phyloP scores from a whole-genome alignment of 2,888 invertebrate genomes.

The Doris montereyensis region DNA sequence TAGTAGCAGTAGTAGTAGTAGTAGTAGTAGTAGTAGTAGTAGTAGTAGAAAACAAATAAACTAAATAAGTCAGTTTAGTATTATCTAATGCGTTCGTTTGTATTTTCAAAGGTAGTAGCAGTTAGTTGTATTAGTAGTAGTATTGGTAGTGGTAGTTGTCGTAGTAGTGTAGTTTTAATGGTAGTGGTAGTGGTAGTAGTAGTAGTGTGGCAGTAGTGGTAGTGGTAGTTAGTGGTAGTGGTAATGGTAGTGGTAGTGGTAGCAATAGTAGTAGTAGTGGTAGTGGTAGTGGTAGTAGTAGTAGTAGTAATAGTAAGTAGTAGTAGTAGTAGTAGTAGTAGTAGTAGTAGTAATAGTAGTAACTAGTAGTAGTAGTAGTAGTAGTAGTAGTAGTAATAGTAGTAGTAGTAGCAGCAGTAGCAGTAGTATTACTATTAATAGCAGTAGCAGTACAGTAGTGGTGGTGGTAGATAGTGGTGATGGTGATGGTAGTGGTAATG shows the following conservation, averaged over 20 bases:
- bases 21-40: no score
- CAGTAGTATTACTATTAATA: background rate
- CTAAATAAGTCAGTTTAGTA: no score
- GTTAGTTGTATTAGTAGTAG: no score
- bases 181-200: no score
- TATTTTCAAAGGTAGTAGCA: no score
- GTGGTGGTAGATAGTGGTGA: background rate
- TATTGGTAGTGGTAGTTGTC: no score
- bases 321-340: background rate
- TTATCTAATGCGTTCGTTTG: no score
- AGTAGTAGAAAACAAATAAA: no score
- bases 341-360: background rate
- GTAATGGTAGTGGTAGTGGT: background rate
- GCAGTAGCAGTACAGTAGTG: background rate
- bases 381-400: background rate
- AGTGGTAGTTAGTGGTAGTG: no score
- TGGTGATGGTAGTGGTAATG: conserved; percentile 24
- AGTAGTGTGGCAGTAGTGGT: no score
- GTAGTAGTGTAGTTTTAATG: no score
- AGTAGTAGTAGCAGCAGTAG: conserved; percentile 12
- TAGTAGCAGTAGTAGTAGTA: no score
- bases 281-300: background rate
- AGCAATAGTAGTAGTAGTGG: background rate
- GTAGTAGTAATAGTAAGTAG: background rate
- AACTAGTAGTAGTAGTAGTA: conserved; percentile 2